Percentiles rank a stretch among this genome's conserved stretches.
phyloP scores from a whole-genome alignment of 2,113 vertebrate genomes.

The Lates calcarifer region DNA sequence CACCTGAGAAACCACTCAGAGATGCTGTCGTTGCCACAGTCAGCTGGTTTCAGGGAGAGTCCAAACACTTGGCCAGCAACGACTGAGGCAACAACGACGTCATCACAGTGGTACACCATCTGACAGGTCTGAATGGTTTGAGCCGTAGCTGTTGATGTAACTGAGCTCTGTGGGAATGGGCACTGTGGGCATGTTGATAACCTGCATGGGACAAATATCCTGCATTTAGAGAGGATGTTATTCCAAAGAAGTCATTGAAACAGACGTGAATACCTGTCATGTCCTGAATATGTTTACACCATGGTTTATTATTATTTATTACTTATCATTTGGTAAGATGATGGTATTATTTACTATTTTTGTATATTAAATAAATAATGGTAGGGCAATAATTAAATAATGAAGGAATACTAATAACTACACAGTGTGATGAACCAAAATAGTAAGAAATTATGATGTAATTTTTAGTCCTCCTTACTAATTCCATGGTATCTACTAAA shows the following conservation, averaged over 20 bases:
- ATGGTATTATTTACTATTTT: background rate
- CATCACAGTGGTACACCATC: conserved; percentile 83
- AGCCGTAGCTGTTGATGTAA: conserved; percentile 80
- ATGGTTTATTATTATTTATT: background rate
- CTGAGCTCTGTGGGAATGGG: conserved; percentile 76
- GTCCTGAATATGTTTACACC: background rate
- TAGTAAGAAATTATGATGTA: too few relatives aligned
- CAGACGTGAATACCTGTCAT: background rate
- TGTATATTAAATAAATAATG: background rate
- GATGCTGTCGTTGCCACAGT: conserved; percentile 15
- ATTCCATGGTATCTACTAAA: background rate
- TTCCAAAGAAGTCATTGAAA: background rate
- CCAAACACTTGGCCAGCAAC: background rate
- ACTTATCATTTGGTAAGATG: too few relatives aligned
- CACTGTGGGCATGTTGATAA: conserved; percentile 64
- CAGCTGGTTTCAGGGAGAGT: conserved; percentile 14
- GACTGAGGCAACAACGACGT: background rate
- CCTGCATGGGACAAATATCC: conserved; percentile 53
- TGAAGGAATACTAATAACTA: background rate
- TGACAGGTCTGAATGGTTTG: conserved; percentile 85
- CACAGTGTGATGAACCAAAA: background rate
- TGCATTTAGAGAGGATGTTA: background rate
- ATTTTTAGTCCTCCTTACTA: background rate
- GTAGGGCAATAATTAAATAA: background rate
- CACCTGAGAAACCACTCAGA: conserved; percentile 23